phyloP scores from a whole-genome alignment of 2,888 invertebrate species.

The Agrotis puta region DNA sequence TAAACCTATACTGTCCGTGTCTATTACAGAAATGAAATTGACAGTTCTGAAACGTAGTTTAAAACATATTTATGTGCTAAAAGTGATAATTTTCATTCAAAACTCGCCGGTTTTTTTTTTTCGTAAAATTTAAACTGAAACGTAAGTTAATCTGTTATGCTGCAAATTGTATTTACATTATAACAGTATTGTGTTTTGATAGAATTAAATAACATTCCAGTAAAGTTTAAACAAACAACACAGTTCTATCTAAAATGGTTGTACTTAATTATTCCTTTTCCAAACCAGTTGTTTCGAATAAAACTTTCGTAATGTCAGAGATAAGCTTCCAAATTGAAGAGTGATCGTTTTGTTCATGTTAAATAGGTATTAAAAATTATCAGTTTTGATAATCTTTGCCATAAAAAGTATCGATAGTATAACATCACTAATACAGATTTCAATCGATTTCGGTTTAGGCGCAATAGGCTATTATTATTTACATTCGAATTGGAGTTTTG shows the following conservation, averaged over 20 bases:
- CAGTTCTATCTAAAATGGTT: constrained; percentile 68
- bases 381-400: constrained; percentile 55
- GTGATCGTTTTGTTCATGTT: constrained; percentile 60
- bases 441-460: constrained; percentile 42
- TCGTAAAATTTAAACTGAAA: no score
- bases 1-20: no score
- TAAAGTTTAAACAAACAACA: constrained; percentile 64
- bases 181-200: background rate
- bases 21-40: no score
- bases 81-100: no score
- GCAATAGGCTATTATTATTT: constrained; percentile 24
- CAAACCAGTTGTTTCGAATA: constrained; percentile 72
- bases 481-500: constrained; percentile 31
- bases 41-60: no score
- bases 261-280: constrained; percentile 69
- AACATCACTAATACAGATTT: constrained; percentile 56
- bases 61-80: no score
- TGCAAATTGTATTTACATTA: no score
- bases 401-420: constrained; percentile 55
- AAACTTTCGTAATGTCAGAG: constrained; percentile 70
- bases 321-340: constrained; percentile 66
- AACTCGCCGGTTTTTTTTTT: no score
- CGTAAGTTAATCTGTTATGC: no score
- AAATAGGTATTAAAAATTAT: constrained; percentile 57
- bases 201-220: constrained; percentile 5